Conservation (phyloP, 1,140 invertebrate species). For the Drosophila jambulina region DNA sequence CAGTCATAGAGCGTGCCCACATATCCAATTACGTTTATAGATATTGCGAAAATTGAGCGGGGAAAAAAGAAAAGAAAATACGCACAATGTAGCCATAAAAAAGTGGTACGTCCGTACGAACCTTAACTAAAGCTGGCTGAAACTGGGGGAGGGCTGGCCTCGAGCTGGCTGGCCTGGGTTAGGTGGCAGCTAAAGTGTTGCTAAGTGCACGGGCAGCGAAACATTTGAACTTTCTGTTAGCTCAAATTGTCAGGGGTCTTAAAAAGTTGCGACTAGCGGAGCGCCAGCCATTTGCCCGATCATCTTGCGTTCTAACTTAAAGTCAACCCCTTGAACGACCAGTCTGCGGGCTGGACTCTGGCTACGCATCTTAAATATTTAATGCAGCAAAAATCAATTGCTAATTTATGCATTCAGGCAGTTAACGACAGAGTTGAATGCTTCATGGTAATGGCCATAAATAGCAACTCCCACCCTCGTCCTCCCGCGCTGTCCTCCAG, state of each 20-base stretch:
- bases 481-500: slow-evolving; percentile 4
- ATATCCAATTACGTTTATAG: slow-evolving; percentile 82
- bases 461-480: slow-evolving; percentile 20
- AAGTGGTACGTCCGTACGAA: slow-evolving; percentile 43
- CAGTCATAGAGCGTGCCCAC: slow-evolving; percentile 52
- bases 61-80: slow-evolving; percentile 32
- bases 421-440: slow-evolving; percentile 40
- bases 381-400: slow-evolving; percentile 63
- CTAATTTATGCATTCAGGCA: slow-evolving; percentile 63
- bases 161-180: slow-evolving; percentile 16
- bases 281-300: slow-evolving; percentile 19
- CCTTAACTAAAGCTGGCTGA: slow-evolving; percentile 60
- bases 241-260: slow-evolving; percentile 59
- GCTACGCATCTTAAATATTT: slow-evolving; percentile 53
- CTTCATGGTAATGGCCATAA: slow-evolving; percentile 63
- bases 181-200: slow-evolving; percentile 47
- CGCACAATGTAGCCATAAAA: slow-evolving; percentile 74
- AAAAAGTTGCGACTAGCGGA: slow-evolving; percentile 43
- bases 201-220: slow-evolving; percentile 58
- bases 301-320: slow-evolving; percentile 35
- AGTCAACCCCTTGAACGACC: slow-evolving; percentile 21
- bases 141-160: not conserved
- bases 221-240: slow-evolving; percentile 68
- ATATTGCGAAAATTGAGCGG: slow-evolving; percentile 65
- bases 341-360: slow-evolving; percentile 1